A percentile compares a stretch with the other conserved stretches of the same genome.
phyloP scores from a whole-genome alignment of 2,113 vertebrate genomes.

The Synodontis membranacea region DNA sequence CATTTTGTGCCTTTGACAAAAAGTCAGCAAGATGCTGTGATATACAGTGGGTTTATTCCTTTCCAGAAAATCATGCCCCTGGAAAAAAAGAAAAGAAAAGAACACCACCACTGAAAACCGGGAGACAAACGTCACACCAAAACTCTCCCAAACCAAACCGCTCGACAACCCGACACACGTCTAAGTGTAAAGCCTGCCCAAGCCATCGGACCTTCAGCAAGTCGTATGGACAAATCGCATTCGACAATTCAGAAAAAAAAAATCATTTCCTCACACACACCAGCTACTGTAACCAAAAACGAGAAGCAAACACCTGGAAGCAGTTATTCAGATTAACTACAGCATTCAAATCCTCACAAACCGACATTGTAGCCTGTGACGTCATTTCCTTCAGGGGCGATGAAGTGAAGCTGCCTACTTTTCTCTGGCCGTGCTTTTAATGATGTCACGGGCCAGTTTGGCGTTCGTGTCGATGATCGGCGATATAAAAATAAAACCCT shows the following conservation, averaged over 20 bases:
- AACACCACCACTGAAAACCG: background rate
- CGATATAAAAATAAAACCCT: background rate
- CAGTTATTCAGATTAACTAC: constrained; percentile 48
- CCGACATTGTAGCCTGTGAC: constrained; percentile 39
- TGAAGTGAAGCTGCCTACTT: constrained; percentile 17
- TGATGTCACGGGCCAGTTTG: background rate
- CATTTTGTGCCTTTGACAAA: too few species aligned
- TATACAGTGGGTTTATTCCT: too few species aligned
- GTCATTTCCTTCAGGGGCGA: constrained; percentile 38
- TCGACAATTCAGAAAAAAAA: background rate
- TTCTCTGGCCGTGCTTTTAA: constrained; percentile 21
- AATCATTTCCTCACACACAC: background rate
- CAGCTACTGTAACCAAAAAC: constrained; percentile 40
- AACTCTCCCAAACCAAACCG: background rate
- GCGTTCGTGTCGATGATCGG: background rate
- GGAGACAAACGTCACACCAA: background rate
- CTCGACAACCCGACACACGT: background rate
- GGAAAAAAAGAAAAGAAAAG: too few species aligned
- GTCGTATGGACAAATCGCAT: background rate
- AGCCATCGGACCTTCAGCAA: background rate
- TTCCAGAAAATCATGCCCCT: too few species aligned
- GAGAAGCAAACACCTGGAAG: constrained; percentile 50
- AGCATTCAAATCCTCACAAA: constrained; percentile 46
- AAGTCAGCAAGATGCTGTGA: too few species aligned
- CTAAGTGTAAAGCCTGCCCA: background rate